Evolutionary conservation across 2,113 vertebrate genomes (phyloP), one percentile per base, ranked within the genome.

Genomic region (Vicugna pacos): DNA sequence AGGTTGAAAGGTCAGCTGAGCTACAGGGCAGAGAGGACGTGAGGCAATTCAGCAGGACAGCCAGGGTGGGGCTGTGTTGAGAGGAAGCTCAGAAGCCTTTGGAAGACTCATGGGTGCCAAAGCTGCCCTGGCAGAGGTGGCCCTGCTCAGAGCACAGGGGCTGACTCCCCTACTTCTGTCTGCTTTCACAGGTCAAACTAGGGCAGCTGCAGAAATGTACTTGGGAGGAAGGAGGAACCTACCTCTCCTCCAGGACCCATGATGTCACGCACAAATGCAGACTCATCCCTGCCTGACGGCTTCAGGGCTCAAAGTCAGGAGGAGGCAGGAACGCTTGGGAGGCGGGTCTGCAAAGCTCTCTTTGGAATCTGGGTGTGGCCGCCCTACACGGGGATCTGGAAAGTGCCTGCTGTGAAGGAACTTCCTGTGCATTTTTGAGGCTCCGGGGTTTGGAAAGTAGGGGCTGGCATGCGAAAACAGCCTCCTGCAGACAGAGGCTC

Each of bases 321-420:
- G 90, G 75, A 32, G 89, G 75, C 64, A 76, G 89, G 82, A 48
- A 42, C 30, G 42, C 91, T 60, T 69, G 50, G 75, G 52, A 92
- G 88, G 52, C 2, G 0, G 15, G 52, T 24, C 70, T 10, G 58
- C 60, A 22, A 76, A 48, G 64, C 28, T 91, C 67, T 87, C 17
- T 54, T 50, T 35, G 70, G 95, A 96, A 96, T 96, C 87, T 84
- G 70, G 95, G 96, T 12, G 58, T 9, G 76, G 94, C 76, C 19
- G 0, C 38, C 76, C 64, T 22, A 46, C 42, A 2, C 60, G 52
- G n/a, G 30, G 58, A 80, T 28, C 79, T 94, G 93, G 90, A 97
- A 96, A 76, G 94, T 72, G 72, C 64, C 2, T 1, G 14, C 84
- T 38, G 15, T n/a, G 20, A 52, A 69, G 46, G 28, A n/a, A 84